These are phyloP conservation scores for Neoitamus cyanurus DNA, from an alignment of 2,888 invertebrate species.

Conservation along the genomic window DNA sequence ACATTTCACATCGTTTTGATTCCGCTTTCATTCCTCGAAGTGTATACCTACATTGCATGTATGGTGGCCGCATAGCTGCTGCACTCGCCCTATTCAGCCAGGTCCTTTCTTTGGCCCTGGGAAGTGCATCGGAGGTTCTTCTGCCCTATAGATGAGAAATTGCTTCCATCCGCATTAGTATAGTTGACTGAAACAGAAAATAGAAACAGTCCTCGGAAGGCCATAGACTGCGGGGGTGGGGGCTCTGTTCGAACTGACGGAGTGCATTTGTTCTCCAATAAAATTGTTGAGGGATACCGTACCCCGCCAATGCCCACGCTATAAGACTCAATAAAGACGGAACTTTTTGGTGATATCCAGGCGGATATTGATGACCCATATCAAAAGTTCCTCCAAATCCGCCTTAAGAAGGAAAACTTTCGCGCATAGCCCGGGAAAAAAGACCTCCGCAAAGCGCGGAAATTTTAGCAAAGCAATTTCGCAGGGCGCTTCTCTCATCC, in stretches of 20 bases:
- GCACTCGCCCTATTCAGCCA: background rate
- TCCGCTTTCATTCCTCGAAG: slow-evolving; percentile 16
- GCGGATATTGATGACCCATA: slow-evolving; percentile 39
- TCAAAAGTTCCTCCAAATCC: slow-evolving; percentile 24
- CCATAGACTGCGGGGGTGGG: background rate
- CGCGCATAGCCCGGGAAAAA: slow-evolving; percentile 23
- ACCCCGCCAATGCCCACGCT: slow-evolving; percentile 14
- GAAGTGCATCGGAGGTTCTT: slow-evolving; percentile 22
- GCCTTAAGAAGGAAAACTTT: slow-evolving; percentile 22
- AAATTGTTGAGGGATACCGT: background rate
- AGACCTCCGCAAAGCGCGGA: slow-evolving; percentile 15
- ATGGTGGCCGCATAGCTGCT: background rate
- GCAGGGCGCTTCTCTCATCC: slow-evolving; percentile 29
- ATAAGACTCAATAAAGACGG: slow-evolving; percentile 21
- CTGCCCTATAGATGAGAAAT: slow-evolving; percentile 16
- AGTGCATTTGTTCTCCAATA: slow-evolving; percentile 7
- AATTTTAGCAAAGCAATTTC: slow-evolving; percentile 41
- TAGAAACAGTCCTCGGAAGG: slow-evolving; percentile 6
- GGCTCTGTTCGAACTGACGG: background rate
- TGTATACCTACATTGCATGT: slow-evolving; percentile 34
- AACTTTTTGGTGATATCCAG: slow-evolving; percentile 15
- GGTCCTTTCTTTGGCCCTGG: slow-evolving; percentile 19
- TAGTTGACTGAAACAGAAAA: slow-evolving; percentile 41
- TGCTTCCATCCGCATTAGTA: slow-evolving; percentile 37
- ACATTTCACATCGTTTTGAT: slow-evolving; percentile 44